Evolutionary conservation across 2,888 invertebrate genomes (phyloP).

Genomic region (Scotopteryx bipunctaria): DNA sequence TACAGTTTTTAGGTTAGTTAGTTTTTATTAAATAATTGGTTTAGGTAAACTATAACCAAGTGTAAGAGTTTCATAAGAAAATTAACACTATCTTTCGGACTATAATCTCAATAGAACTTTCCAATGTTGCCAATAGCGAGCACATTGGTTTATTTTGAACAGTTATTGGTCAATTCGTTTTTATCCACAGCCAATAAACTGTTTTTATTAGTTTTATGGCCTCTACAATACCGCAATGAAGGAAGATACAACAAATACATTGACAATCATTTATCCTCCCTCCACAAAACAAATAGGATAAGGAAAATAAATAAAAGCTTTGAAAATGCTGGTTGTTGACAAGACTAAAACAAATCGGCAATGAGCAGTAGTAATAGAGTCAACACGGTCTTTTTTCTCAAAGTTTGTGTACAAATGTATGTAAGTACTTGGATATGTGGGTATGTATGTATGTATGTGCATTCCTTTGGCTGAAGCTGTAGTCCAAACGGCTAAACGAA

Average conservation of each 20-base stretch:
- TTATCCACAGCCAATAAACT: slow-evolving; percentile 13
- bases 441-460: too few species aligned
- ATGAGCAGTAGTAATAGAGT: too few species aligned
- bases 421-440: too few species aligned
- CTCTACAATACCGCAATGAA: slow-evolving; percentile 1
- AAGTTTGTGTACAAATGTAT: too few species aligned
- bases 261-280: background rate
- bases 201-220: slow-evolving; percentile 20
- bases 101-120: slow-evolving; percentile 27
- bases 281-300: background rate
- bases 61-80: background rate
- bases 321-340: too few species aligned
- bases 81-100: slow-evolving; percentile 1
- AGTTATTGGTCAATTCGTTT: slow-evolving; percentile 28
- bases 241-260: background rate
- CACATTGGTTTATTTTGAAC: slow-evolving; percentile 19
- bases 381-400: too few species aligned
- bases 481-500: too few species aligned
- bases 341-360: too few species aligned
- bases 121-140: slow-evolving; percentile 20
- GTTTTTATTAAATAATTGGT: too few species aligned
- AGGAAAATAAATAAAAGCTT: slow-evolving; percentile 1
- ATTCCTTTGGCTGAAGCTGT: too few species aligned
- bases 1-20: too few species aligned
- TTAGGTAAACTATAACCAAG: too few species aligned